A percentile compares a stretch with the other conserved stretches of the same genome.
phyloP scores from a whole-genome alignment of 2,888 invertebrate species.

The Lottia scabra region DNA sequence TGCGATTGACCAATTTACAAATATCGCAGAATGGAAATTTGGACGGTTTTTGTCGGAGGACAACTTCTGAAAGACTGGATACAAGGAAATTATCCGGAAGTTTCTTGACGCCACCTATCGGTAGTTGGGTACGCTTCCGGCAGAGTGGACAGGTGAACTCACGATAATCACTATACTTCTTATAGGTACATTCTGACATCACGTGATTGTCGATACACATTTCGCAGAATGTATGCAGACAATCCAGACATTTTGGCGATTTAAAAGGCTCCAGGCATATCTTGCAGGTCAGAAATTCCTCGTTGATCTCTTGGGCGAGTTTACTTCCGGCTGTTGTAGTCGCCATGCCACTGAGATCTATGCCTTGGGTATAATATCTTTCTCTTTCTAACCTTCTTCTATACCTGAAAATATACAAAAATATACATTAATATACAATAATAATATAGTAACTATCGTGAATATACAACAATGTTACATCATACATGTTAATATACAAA shows the following conservation, averaged over 20 bases:
- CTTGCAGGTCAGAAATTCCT: constrained; percentile 70
- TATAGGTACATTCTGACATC: constrained; percentile 68
- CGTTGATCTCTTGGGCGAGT: constrained; percentile 69
- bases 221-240: constrained; percentile 69
- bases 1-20: constrained; percentile 66
- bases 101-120: constrained; percentile 69
- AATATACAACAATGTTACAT: too few relatives aligned
- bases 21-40: constrained; percentile 69
- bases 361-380: too few relatives aligned
- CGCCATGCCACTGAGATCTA: constrained; percentile 47
- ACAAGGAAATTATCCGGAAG: constrained; percentile 70
- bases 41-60: constrained; percentile 64
- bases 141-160: constrained; percentile 70
- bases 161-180: constrained; percentile 70
- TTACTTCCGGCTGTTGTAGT: constrained; percentile 54
- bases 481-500: too few relatives aligned
- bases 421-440: too few relatives aligned
- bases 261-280: constrained; percentile 67
- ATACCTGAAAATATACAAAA: too few relatives aligned
- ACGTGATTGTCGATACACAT: constrained; percentile 68
- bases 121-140: constrained; percentile 69
- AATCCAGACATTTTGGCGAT: constrained; percentile 69
- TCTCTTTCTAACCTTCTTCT: too few relatives aligned
- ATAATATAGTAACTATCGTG: too few relatives aligned
- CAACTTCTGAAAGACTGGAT: constrained; percentile 66